A percentile compares a stretch with the other conserved stretches of the same genome.
Conservation (phyloP, 2,888 invertebrate species). For the Pandemis heparana region DNA sequence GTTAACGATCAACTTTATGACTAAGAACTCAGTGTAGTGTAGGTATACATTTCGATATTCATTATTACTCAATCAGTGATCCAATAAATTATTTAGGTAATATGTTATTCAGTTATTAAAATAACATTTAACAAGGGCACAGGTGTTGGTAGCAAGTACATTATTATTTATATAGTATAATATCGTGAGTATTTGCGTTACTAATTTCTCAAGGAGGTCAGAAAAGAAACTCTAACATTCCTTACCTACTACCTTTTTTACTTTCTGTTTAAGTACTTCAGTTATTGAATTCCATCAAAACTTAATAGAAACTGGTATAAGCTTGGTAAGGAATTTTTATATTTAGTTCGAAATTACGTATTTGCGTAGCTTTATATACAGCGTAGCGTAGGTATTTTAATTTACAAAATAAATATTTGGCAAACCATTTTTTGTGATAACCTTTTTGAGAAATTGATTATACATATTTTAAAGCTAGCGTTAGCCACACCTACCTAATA, state of each 20-base stretch:
- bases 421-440: too few species aligned
- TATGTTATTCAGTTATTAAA: neutral
- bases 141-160: neutral
- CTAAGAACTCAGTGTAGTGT: neutral
- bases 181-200: neutral
- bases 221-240: neutral
- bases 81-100: neutral
- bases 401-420: too few species aligned
- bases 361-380: too few species aligned
- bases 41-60: neutral
- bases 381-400: too few species aligned
- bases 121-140: slow-evolving; percentile 5
- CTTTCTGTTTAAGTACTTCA: too few species aligned
- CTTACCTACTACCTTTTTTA: neutral
- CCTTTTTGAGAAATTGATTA: too few species aligned
- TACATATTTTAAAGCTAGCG: too few species aligned
- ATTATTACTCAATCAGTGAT: neutral
- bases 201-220: neutral
- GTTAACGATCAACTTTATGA: neutral
- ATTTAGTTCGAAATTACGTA: too few species aligned
- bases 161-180: neutral
- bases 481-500: too few species aligned
- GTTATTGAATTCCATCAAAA: too few species aligned
- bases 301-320: too few species aligned
- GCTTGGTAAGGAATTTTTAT: too few species aligned